Evolutionary conservation across 1,140 invertebrate genomes (phyloP).

Genomic region (Dryas iulia): DNA sequence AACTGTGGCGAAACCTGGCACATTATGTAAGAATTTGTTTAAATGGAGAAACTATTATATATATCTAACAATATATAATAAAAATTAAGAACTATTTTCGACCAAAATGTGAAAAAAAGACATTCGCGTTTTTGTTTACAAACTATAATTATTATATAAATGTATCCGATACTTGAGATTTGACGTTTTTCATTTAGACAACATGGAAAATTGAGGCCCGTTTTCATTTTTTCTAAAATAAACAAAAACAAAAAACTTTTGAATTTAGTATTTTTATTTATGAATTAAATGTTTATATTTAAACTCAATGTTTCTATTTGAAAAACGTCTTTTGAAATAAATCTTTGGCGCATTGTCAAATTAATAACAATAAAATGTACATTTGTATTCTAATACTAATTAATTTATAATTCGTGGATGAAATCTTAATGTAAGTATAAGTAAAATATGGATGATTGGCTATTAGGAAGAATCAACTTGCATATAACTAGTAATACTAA

Average conservation of each 20-base stretch:
- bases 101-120: constrained; percentile 1
- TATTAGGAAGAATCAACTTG: constrained; percentile 1
- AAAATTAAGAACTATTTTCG: neutral
- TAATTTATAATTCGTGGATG: constrained; percentile 11
- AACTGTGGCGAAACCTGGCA: constrained; percentile 18
- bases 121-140: constrained; percentile 1
- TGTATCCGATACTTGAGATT: constrained; percentile 17
- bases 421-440: constrained; percentile 5
- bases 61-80: neutral
- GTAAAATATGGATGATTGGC: neutral
- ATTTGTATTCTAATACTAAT: constrained; percentile 8
- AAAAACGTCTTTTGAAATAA: constrained; percentile 40
- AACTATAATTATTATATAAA: constrained; percentile 7
- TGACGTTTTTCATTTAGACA: constrained; percentile 30
- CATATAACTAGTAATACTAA: constrained; percentile 1
- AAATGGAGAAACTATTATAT: neutral
- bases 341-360: constrained; percentile 63
- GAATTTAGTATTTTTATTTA: neutral
- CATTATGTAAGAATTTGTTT: constrained; percentile 13
- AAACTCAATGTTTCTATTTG: constrained; percentile 20
- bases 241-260: neutral
- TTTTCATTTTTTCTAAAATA: neutral
- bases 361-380: constrained; percentile 24
- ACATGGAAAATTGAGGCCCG: constrained; percentile 12
- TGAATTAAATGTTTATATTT: neutral